These are phyloP conservation scores for Tuta absoluta DNA, from an alignment of 2,888 invertebrate species.

Conservation along the genomic window DNA sequence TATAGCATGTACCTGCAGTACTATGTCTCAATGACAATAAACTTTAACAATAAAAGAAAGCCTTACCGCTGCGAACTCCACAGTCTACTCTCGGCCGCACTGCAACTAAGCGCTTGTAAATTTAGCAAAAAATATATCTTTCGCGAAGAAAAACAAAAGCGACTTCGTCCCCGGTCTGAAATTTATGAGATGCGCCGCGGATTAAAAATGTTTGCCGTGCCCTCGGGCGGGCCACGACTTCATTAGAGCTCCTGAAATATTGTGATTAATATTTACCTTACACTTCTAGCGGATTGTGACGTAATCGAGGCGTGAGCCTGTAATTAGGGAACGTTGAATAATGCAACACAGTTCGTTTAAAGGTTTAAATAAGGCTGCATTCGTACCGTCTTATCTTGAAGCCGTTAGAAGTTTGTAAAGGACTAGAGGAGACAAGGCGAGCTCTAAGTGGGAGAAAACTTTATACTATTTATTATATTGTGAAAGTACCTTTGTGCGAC, in stretches of 20 bases:
- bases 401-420: not conserved
- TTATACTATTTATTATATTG: constrained; percentile 4
- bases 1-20: constrained; percentile 28
- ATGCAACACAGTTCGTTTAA: not conserved
- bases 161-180: constrained; percentile 68
- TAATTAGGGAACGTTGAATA: constrained; percentile 19
- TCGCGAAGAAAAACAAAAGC: constrained; percentile 72
- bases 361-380: not conserved
- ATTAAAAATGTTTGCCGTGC: constrained; percentile 77
- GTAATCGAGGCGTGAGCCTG: constrained; percentile 17
- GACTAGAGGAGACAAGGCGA: not conserved
- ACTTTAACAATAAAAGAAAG: constrained; percentile 52
- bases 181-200: constrained; percentile 78
- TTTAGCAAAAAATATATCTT: constrained; percentile 71
- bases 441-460: constrained; percentile 6
- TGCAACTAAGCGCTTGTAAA: constrained; percentile 59
- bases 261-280: constrained; percentile 78
- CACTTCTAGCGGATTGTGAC: constrained; percentile 65
- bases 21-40: constrained; percentile 48
- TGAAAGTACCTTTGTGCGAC: not conserved
- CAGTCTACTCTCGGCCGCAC: constrained; percentile 11
- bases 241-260: constrained; percentile 71
- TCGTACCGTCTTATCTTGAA: not conserved
- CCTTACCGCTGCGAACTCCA: constrained; percentile 19
- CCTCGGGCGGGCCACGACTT: constrained; percentile 63